Evolutionary conservation across 2,797 vertebrate genomes (phyloP), one percentile per base, ranked within the genome.

Genomic region (Chelonia mydas): DNA sequence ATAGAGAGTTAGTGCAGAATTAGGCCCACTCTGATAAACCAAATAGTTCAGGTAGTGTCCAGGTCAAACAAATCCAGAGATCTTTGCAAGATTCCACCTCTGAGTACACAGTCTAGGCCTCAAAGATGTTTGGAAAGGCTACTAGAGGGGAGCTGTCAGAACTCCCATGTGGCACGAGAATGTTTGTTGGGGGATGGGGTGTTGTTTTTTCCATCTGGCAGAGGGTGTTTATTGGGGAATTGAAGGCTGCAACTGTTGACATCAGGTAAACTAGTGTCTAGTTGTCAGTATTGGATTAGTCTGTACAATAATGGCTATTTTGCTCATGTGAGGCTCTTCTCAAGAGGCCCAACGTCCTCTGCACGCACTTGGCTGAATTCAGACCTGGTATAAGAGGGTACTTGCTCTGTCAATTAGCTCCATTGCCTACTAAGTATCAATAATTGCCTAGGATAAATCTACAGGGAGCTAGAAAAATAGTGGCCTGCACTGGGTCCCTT

Each of bases 341-440:
- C 55, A 83, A 82, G 83, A 90, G 77, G 47, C 68, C 84, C 83
- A 80, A 91, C 84, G 82, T 94, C 54, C 78, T 61, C 1, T 6
- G 55, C 79, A 88, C 88, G 76, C 85, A 53, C 17, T 0, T 0
- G 80, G 77, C 68, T 61, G n/a, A 88, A 19, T 81, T 57, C 25
- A 28, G 80, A 0, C 0, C 33, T 8, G 49, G 28, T 51, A 80
- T 54, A 61, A 54, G 28, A 45, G 78, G 23, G 37, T 72, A 72
- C 3, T 11, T 33, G 7, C 61, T 68, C 33, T 68, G 8, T 11
- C n/a, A 21, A 10, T 68, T 17, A 50, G 33, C 21, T 92, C 90
- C 77, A 16, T 25, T 41, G 53, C 25, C 53, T 90, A 74, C 65
- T 21, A 23, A 0, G 0, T n/a, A 51, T 84, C 50, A 54, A 83